Evolutionary conservation across 2,797 vertebrate species (phyloP).

Genomic region (Spinus pinus): DNA sequence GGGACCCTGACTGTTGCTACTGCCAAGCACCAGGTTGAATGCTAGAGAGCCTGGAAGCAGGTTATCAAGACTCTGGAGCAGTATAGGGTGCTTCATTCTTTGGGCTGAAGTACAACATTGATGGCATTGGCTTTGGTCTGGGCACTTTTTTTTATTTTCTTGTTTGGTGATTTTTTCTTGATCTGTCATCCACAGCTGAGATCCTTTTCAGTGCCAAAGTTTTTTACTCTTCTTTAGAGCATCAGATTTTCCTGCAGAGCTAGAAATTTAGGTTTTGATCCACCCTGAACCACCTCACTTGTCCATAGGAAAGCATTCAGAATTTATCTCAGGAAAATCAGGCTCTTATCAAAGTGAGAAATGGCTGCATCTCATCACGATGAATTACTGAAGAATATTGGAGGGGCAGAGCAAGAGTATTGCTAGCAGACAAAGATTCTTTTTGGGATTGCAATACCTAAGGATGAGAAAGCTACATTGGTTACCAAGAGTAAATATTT

Average conservation of each 20-base stretch:
- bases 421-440: slow-evolving; percentile 11
- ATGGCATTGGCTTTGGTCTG: neutral
- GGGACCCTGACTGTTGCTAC: neutral
- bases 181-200: neutral
- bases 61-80: neutral
- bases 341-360: neutral
- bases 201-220: neutral
- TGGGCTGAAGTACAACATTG: neutral
- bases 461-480: slow-evolving; percentile 36
- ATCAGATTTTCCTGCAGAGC: neutral
- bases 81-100: neutral
- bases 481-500: slow-evolving; percentile 65
- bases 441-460: slow-evolving; percentile 22
- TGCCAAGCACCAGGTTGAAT: neutral
- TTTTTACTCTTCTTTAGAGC: neutral
- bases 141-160: neutral
- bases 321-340: neutral
- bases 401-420: neutral
- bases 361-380: fast-evolving
- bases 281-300: neutral
- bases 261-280: neutral
- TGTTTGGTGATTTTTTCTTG: neutral
- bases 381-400: neutral
- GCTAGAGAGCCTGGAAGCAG: neutral
- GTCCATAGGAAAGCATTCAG: neutral